These are phyloP conservation scores for Microchirus variegatus DNA, from an alignment of 2,797 vertebrate genomes.

Conservation along the genomic window DNA sequence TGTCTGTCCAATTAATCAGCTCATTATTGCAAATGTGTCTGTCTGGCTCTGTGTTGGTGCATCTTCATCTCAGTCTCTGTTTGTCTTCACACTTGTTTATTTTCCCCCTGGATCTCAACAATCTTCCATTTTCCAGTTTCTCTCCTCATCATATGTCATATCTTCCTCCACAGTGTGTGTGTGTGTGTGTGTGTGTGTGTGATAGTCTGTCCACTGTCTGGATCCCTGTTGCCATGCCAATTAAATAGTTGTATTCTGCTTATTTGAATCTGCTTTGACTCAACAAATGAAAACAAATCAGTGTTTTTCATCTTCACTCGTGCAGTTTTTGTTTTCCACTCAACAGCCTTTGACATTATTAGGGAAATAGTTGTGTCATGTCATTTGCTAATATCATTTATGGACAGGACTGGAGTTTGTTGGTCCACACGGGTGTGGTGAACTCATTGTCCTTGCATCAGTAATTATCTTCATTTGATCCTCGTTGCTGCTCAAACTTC, in stretches of 20 bases:
- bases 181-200: not conserved
- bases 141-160: constrained; percentile 12
- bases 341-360: constrained; percentile 14
- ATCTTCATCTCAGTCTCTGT: constrained; percentile 25
- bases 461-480: constrained; percentile 11
- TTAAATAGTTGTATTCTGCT: constrained; percentile 9
- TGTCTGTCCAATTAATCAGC: constrained; percentile 8
- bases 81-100: constrained; percentile 4
- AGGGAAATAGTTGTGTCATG: constrained; percentile 40
- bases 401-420: constrained; percentile 26
- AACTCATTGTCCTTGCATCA: constrained; percentile 39
- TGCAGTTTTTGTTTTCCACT: constrained; percentile 2
- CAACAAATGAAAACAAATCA: not conserved
- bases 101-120: constrained; percentile 24
- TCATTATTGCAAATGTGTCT: constrained; percentile 1
- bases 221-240: constrained; percentile 26
- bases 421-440: constrained; percentile 61
- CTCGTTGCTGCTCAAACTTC: not conserved
- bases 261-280: constrained; percentile 21
- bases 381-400: constrained; percentile 35
- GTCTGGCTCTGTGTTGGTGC: constrained; percentile 14
- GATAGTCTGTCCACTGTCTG: constrained; percentile 26
- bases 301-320: constrained; percentile 1
- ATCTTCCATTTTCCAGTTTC: constrained; percentile 11
- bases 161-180: constrained; percentile 14